These are phyloP conservation scores for Melanotaenia duboulayi DNA, from an alignment of 2,113 vertebrate species.

Conservation along the genomic window DNA sequence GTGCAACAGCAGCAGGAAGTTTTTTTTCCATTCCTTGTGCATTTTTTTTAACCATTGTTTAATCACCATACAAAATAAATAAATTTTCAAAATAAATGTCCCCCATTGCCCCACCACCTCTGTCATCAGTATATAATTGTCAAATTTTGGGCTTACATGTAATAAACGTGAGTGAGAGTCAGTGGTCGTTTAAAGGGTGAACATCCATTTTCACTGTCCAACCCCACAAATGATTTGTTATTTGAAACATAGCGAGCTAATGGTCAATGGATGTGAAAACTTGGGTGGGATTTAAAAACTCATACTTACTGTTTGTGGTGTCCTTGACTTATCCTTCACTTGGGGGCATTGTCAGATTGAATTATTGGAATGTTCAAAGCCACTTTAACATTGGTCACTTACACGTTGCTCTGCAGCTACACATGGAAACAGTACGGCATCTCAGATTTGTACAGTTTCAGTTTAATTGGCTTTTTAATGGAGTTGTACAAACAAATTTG, in stretches of 20 bases:
- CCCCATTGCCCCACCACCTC: too few species aligned
- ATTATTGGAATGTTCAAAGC: slow-evolving; percentile 52
- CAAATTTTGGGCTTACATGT: neutral
- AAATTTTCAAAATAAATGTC: too few species aligned
- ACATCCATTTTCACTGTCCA: neutral
- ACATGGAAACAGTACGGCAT: neutral
- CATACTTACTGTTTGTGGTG: slow-evolving; percentile 16
- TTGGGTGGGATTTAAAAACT: slow-evolving; percentile 35
- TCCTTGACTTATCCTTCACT: slow-evolving; percentile 56
- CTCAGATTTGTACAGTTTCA: neutral
- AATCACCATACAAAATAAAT: too few species aligned
- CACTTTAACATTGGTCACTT: slow-evolving; percentile 27
- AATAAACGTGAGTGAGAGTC: neutral
- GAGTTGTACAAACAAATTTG: too few species aligned
- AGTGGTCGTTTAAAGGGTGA: slow-evolving; percentile 4
- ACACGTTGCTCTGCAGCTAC: slow-evolving; percentile 15
- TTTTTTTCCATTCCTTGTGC: too few species aligned
- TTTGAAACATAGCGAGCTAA: slow-evolving; percentile 14
- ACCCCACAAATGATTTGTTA: neutral
- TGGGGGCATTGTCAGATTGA: slow-evolving; percentile 56
- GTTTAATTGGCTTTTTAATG: neutral
- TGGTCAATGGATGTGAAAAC: slow-evolving; percentile 15
- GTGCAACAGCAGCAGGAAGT: too few species aligned
- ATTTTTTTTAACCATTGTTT: too few species aligned
- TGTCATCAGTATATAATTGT: too few species aligned